Base-by-base conservation (phyloP, 2,113 vertebrate genomes). In the Emydocephalus ijimae region DNA sequence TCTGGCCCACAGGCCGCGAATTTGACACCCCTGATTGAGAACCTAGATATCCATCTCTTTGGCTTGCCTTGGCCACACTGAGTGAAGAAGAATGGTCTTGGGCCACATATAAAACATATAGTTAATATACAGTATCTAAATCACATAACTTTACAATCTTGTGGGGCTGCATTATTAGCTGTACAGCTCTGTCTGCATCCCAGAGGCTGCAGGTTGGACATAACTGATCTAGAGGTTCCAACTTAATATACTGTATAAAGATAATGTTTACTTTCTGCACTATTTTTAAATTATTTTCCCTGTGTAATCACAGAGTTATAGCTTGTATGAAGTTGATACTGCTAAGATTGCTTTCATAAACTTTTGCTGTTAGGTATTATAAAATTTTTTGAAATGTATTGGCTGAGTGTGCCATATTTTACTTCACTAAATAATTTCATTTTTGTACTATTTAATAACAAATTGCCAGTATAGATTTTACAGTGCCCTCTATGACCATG, bases 401-500 rank as follows among this genome's bases (percentile, higher is more conserved):
- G 5, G 1, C 1, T 12, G 11, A 24, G 45, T 24, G 3, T 0
- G 64, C 87, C 10, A 29, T 43, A 93, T 95, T 94, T 55, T 59
- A 29, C 8, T 90, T 34, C 39, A 3, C 90, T 90, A 23, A 2
- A 56, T 90, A 90, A 4, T 3, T 89, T 55, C 21, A 86, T 92
- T 86, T 55, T 1, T 39, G 54, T 88, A 56, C 23, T 26, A 18
- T 94, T 12, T 10, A 3, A 91, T 3, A 8, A 1, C 1, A 89
- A 34, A 34, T 88, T 91, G 55, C 8, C 48, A 74, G n/a, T 54
- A 34, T 45, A 74, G 50, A 43, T 88, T 88, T 93, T 90, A 29
- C 6, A 24, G 87, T 57, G 64, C 18, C 8, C 0, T 48, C 0
- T 54, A 20, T 26, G 3, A 0, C 24, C 14, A 0, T 2, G 0